Percentiles rank a stretch among this genome's conserved stretches.
Evolutionary conservation across 2,888 invertebrate species (phyloP).

Genomic region (Subacronicta megacephala): DNA sequence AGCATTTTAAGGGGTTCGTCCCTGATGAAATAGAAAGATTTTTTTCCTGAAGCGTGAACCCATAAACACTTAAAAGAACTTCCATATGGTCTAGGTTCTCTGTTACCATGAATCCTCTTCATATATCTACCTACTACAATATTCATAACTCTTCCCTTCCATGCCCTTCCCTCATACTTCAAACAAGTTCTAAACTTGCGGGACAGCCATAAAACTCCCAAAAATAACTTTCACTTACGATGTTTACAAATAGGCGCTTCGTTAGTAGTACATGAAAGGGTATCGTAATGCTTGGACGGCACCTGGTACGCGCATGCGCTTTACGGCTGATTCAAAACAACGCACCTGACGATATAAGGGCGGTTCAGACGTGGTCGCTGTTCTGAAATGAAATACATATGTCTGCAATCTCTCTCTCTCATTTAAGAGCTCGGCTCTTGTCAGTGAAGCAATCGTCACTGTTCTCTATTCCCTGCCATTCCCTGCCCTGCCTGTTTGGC

Average conservation of each 20-base stretch:
- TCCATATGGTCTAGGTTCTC: too few relatives aligned
- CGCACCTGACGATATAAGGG: constrained; percentile 44
- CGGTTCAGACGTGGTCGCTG: constrained; percentile 6
- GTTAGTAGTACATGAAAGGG: constrained; percentile 51
- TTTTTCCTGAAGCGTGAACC: too few relatives aligned
- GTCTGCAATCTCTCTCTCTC: too few relatives aligned
- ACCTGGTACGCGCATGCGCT: constrained; percentile 56
- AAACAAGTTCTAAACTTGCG: constrained; percentile 38
- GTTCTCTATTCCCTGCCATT: too few relatives aligned
- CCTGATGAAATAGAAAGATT: too few relatives aligned
- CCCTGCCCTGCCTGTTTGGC: too few relatives aligned
- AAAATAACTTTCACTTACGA: constrained; percentile 55
- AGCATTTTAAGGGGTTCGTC: too few relatives aligned
- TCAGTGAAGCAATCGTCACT: too few relatives aligned
- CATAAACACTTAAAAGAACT: too few relatives aligned
- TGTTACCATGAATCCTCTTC: constrained; percentile 1
- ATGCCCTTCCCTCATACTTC: constrained; percentile 42
- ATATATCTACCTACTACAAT: constrained; percentile 10
- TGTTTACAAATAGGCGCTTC: constrained; percentile 56
- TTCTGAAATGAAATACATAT: neutral
- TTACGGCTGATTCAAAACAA: constrained; percentile 3
- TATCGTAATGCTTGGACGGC: constrained; percentile 49
- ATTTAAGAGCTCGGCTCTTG: too few relatives aligned
- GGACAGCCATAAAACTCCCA: constrained; percentile 40
- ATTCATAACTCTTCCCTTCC: constrained; percentile 38